Evolutionary conservation across 2,797 vertebrate species (phyloP).

Genomic region (Siniperca undulata): DNA sequence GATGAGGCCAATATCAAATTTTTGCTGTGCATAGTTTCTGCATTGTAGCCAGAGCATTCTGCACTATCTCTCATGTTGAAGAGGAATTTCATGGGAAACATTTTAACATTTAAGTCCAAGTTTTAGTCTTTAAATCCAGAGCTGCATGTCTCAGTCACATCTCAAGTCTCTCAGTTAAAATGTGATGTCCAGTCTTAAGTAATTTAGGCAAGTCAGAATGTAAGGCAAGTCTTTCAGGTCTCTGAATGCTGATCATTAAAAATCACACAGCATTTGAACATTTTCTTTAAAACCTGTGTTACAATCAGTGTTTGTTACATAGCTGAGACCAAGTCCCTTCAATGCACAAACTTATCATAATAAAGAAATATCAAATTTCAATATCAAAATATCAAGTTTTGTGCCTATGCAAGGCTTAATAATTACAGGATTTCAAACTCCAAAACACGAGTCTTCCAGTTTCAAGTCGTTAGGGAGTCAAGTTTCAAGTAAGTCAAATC

Average conservation of each 20-base stretch:
- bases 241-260: background rate
- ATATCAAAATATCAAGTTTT: background rate
- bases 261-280: background rate
- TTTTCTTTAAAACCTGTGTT: background rate
- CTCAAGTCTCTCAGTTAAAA: background rate
- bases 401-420: background rate
- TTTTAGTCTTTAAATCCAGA: background rate
- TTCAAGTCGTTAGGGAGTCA: background rate
- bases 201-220: background rate
- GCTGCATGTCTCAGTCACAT: background rate
- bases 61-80: background rate
- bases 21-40: slow-evolving; percentile 2
- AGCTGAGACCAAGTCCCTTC: background rate
- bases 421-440: background rate
- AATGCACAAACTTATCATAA: background rate
- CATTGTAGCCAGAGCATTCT: background rate
- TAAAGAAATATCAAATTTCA: background rate
- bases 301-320: background rate
- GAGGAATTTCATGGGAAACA: background rate
- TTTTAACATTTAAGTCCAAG: background rate
- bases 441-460: background rate
- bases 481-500: background rate
- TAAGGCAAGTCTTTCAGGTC: background rate
- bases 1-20: background rate
- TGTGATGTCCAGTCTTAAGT: background rate